Percentiles rank a stretch among this genome's conserved stretches.
These are phyloP conservation scores for Drosophila mayri DNA, from an alignment of 1,140 invertebrate species.

Conservation along the genomic window DNA sequence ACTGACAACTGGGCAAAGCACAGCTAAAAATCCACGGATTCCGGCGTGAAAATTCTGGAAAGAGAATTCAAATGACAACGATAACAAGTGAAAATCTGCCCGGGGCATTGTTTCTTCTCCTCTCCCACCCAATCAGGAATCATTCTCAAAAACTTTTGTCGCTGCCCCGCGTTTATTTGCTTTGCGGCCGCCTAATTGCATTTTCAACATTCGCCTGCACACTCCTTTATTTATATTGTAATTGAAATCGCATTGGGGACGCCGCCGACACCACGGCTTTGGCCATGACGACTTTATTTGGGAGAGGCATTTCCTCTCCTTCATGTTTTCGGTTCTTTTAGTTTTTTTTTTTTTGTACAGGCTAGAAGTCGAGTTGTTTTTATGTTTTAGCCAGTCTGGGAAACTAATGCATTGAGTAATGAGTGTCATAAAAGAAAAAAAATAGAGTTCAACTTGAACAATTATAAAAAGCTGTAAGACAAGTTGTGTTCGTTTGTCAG, in stretches of 20 bases:
- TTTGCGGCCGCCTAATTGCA: slow-evolving; percentile 72
- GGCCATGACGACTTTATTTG: slow-evolving; percentile 45
- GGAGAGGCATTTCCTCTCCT: slow-evolving; percentile 35
- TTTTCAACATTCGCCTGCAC: slow-evolving; percentile 51
- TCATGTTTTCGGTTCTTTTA: not conserved
- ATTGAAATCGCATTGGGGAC: slow-evolving; percentile 37
- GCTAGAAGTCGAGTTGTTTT: slow-evolving; percentile 7
- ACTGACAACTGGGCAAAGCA: slow-evolving; percentile 59
- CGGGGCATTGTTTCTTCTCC: not conserved
- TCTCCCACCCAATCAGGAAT: slow-evolving; percentile 18
- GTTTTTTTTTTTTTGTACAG: not conserved
- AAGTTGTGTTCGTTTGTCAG: slow-evolving; percentile 11
- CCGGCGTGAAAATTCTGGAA: slow-evolving; percentile 27
- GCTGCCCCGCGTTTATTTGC: slow-evolving; percentile 53
- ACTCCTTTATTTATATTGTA: slow-evolving; percentile 45
- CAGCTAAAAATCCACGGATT: slow-evolving; percentile 40
- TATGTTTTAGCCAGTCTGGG: slow-evolving; percentile 38
- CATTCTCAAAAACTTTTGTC: slow-evolving; percentile 48
- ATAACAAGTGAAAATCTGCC: slow-evolving; percentile 35
- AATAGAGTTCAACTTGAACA: slow-evolving; percentile 28
- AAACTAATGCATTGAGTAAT: slow-evolving; percentile 38
- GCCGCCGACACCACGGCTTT: not conserved
- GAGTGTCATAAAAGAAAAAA: not conserved
- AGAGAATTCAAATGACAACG: slow-evolving; percentile 27
- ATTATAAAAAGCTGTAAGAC: slow-evolving; percentile 24